phyloP scores from a whole-genome alignment of 2,888 invertebrate species.

The Oxyscelio sp. region DNA sequence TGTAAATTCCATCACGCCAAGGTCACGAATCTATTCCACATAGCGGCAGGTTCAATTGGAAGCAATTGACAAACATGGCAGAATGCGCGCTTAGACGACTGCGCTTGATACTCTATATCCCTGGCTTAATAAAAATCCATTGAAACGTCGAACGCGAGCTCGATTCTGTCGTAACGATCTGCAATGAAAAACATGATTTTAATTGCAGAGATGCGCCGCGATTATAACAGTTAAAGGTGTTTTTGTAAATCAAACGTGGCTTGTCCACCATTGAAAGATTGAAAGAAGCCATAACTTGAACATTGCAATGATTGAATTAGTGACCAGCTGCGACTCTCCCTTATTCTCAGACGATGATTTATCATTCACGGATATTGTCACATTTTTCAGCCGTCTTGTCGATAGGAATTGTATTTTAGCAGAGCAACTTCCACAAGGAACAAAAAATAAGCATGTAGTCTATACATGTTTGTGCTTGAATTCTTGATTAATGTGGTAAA shows the following conservation, averaged over 20 bases:
- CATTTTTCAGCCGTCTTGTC: slow-evolving; percentile 4
- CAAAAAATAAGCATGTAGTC: too few relatives aligned
- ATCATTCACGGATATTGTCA: slow-evolving; percentile 14
- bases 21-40: slow-evolving; percentile 74
- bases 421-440: not conserved
- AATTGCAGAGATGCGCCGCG: not conserved
- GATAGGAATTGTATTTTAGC: too few relatives aligned
- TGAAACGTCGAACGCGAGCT: slow-evolving; percentile 1
- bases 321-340: slow-evolving; percentile 7
- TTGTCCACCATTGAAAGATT: slow-evolving; percentile 5
- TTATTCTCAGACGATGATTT: slow-evolving; percentile 9
- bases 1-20: slow-evolving; percentile 75
- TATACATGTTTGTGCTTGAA: too few relatives aligned
- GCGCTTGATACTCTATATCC: slow-evolving; percentile 24
- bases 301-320: slow-evolving; percentile 21
- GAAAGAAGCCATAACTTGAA: slow-evolving; percentile 14
- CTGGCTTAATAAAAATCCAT: slow-evolving; percentile 38
- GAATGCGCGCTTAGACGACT: slow-evolving; percentile 33
- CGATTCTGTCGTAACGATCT: too few relatives aligned
- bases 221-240: not conserved
- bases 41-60: slow-evolving; percentile 57
- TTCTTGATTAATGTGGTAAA: too few relatives aligned
- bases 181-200: slow-evolving; percentile 17
- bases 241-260: not conserved
- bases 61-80: slow-evolving; percentile 68